Evolutionary conservation across 2,113 vertebrate genomes (phyloP), one percentile per base, ranked within the genome.

Genomic region (Scytalopus superciliaris): DNA sequence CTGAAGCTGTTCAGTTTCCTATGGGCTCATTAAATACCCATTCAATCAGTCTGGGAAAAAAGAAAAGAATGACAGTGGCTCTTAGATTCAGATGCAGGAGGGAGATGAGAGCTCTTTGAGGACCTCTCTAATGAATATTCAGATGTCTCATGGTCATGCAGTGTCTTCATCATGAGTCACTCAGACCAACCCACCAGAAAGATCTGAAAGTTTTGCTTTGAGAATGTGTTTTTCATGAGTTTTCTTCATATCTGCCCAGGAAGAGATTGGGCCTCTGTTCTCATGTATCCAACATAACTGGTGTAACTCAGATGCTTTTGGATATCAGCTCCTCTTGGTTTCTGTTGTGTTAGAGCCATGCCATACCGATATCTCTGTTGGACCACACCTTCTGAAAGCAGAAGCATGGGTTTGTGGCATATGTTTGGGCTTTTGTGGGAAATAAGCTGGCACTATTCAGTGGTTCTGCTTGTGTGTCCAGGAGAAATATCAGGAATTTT

Each of bases 1-100:
- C 75, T 89, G 64, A 97, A 95, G 56, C 94, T 72, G 66, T 91
- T 96, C 75, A 37, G 75, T 37, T 86, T 88, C 83, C 75, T 64
- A 49, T 85, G 72, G 72, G 39, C 69, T 95, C 84, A 82, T 96
- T 95, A 95, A 94, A 93, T 89, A 91, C 24, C 70, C 84, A 94
- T 84, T 95, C 93, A 91, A 33, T 84, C 89, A 82, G 28, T 25
- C 42, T 5, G 39, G 40, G 18, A 67, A 63, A 68, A 82, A 57
- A 67, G 8, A 52, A 56, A 80, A 92, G 57, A 57, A 77, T 88
- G 80, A 84, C 63, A 70, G 47, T 2, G 7, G 49, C 49, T 93
- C 30, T 84, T 64, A 82, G 67, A 87, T 94, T 59, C 74, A 86
- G 72, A 78, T 78, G 50, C 68, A 78, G 64, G 67, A 85, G 63